These are phyloP conservation scores for Antechinus stuartii DNA, from an alignment of 2,113 vertebrate species.

Conservation along the genomic window DNA sequence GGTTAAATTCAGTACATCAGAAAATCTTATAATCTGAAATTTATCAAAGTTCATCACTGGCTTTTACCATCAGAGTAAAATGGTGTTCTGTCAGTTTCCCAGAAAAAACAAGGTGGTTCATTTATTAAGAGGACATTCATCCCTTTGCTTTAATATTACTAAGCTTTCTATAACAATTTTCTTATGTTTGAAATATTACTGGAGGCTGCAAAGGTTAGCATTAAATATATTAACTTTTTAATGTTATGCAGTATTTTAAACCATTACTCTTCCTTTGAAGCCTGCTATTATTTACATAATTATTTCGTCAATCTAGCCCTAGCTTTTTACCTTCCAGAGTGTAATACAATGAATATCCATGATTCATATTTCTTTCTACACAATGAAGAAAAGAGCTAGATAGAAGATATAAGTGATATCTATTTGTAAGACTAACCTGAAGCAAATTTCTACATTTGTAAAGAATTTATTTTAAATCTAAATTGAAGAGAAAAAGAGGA, in stretches of 20 bases:
- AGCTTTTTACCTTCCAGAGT: conserved; percentile 67
- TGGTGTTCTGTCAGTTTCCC: conserved; percentile 68
- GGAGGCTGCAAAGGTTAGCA: conserved; percentile 63
- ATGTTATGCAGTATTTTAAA: conserved; percentile 73
- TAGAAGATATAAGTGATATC: conserved; percentile 44
- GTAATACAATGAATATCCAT: conserved; percentile 31
- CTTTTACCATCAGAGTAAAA: conserved; percentile 69
- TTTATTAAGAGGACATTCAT: conserved; percentile 65
- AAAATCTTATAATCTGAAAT: conserved; percentile 52
- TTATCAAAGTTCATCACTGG: conserved; percentile 66
- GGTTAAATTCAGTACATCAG: conserved; percentile 33
- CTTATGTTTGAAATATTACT: conserved; percentile 63
- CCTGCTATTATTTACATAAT: conserved; percentile 76
- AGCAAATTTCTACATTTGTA: conserved; percentile 42
- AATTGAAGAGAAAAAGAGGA: background rate
- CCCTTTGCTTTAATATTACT: conserved; percentile 58
- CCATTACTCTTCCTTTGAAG: conserved; percentile 70
- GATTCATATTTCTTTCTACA: conserved; percentile 63
- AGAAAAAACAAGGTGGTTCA: conserved; percentile 65
- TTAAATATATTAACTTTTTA: conserved; percentile 78
- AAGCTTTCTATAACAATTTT: conserved; percentile 71
- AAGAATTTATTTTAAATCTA: conserved; percentile 46
- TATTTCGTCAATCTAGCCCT: conserved; percentile 76
- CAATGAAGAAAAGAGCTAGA: conserved; percentile 22
- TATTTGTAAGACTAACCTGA: conserved; percentile 49